Base-by-base conservation (phyloP, 2,113 vertebrate species). In the Nipponia nippon region DNA sequence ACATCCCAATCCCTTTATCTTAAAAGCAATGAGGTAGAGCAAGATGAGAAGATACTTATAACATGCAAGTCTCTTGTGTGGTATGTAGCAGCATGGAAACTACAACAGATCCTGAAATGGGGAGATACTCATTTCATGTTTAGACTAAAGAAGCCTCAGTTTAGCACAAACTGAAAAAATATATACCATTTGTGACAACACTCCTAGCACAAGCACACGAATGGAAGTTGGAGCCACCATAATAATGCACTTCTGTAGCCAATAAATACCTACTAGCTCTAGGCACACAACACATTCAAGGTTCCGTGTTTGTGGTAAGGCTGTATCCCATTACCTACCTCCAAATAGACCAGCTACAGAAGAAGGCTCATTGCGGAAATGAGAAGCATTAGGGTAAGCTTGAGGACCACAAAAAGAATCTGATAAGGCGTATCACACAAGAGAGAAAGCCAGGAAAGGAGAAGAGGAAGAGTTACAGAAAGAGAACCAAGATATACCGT, bases 401-500 rank as follows among this genome's bases (percentile, higher is more conserved):
- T 98, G 97, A 96, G 98, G 98, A 97, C 98, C 98, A 98, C 98
- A 99, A 98, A 99, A 99, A 97, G 98, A 98, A 98, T 99, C 99
- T 99, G 98, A 98, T 97, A 98, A 96, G 87, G 95, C 75, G 96
- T 84, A 97, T 83, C 89, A 94, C 79, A 96, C 92, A 95, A 94
- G 77, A 97, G 97, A 91, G 92, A 94, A 83, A 94, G 93, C 83
- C 94, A 97, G 84, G 82, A 78, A 92, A 95, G 94, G 96, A 97
- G 90, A 95, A 87, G 92, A 96, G 86, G 92, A 18, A 97, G 91
- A 89, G 93, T 97, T 95, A 97, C 94, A 89, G 94, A 94, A 95
- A 95, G 97, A 97, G 79, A 93, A 97, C 62, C 67, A 92, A 92
- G 58, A 89, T 61, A 95, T 7, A 88, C 56, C 42, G 12, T 65